Percentiles rank a stretch among this genome's conserved stretches.
Conservation (phyloP, 2,888 invertebrate genomes). For the Dicycla oo region DNA sequence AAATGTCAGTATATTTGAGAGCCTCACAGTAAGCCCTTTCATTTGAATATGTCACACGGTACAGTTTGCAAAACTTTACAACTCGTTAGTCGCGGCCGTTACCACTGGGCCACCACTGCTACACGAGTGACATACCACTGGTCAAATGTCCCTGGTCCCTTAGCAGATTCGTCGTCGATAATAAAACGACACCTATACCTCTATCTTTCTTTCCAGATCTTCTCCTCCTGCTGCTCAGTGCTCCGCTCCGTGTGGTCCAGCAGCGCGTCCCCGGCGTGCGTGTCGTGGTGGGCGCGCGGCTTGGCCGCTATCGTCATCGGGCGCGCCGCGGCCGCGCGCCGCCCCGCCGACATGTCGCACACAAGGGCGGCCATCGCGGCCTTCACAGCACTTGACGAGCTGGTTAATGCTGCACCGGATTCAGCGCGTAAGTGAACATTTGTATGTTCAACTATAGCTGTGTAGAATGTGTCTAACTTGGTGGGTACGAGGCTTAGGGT, state of each 20-base stretch:
- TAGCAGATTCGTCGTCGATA: too few relatives aligned
- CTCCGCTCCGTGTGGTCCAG: slow-evolving; percentile 81
- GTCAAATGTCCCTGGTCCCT: too few relatives aligned
- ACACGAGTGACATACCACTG: too few relatives aligned
- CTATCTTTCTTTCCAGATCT: slow-evolving; percentile 78
- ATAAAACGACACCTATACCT: too few relatives aligned
- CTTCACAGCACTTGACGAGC: slow-evolving; percentile 80
- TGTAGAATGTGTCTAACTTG: too few relatives aligned
- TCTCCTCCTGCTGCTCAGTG: slow-evolving; percentile 83
- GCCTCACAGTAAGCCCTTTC: too few relatives aligned
- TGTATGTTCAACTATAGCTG: background rate
- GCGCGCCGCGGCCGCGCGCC: slow-evolving; percentile 78
- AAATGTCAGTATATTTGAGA: too few relatives aligned
- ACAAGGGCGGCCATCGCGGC: slow-evolving; percentile 80
- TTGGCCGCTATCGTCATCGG: slow-evolving; percentile 80
- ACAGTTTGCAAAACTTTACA: too few relatives aligned
- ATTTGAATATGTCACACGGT: too few relatives aligned
- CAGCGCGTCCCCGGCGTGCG: slow-evolving; percentile 66
- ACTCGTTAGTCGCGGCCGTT: too few relatives aligned
- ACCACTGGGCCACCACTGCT: too few relatives aligned
- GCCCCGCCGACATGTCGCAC: slow-evolving; percentile 74
- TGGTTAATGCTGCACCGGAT: slow-evolving; percentile 80
- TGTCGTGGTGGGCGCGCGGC: slow-evolving; percentile 86
- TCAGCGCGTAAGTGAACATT: slow-evolving; percentile 76
- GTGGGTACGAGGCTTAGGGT: too few relatives aligned